These are phyloP conservation scores for Arnoldichthys spilopterus DNA, from an alignment of 2,797 vertebrate species.

Conservation along the genomic window DNA sequence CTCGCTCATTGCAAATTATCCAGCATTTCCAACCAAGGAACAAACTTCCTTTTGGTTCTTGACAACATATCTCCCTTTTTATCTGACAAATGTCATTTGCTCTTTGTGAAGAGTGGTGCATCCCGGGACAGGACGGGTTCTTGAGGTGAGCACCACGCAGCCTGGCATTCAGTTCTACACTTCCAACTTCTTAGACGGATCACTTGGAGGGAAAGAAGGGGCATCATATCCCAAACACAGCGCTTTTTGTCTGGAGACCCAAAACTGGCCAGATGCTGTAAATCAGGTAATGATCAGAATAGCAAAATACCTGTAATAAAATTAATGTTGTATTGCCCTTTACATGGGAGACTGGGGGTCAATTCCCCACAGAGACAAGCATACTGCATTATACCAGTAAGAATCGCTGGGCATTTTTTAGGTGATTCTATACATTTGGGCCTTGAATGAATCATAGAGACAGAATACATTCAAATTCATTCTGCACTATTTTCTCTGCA, in stretches of 20 bases:
- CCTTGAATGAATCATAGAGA: not conserved
- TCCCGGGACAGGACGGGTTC: constrained; percentile 79
- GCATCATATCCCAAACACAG: constrained; percentile 85
- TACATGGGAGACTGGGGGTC: too few species aligned
- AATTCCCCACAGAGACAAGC: too few species aligned
- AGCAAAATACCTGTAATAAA: too few species aligned
- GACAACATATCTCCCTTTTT: not conserved
- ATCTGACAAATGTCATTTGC: not conserved
- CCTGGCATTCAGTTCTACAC: constrained; percentile 96
- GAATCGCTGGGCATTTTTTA: not conserved
- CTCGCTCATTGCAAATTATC: too few species aligned
- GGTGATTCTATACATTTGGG: not conserved
- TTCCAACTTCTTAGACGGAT: constrained; percentile 90
- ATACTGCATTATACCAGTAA: too few species aligned
- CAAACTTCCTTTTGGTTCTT: not conserved
- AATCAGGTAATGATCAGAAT: constrained; percentile 83
- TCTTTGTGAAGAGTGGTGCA: constrained; percentile 80
- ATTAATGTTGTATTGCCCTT: too few species aligned
- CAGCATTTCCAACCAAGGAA: not conserved
- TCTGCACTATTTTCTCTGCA: constrained; percentile 59
- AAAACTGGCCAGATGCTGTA: constrained; percentile 92
- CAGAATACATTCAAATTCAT: not conserved
- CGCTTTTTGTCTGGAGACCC: constrained; percentile 93
- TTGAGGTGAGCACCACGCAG: constrained; percentile 89
- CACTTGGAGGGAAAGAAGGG: constrained; percentile 83